phyloP scores from a whole-genome alignment of 2,888 invertebrate genomes.

The Acleris sparsana region DNA sequence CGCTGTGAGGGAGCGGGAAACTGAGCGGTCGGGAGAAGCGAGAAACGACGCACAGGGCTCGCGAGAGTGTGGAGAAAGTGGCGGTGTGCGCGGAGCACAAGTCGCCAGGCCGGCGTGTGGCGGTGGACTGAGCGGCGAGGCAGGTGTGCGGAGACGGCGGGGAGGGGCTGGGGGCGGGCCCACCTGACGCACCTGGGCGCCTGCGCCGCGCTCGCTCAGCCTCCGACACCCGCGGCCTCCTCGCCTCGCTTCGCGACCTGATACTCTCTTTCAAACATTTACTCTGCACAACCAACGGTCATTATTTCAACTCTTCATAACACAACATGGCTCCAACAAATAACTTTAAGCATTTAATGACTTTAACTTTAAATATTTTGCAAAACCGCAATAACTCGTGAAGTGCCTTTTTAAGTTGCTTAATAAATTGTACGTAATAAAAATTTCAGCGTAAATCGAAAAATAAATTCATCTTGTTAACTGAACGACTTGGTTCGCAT shows the following conservation, averaged over 20 bases:
- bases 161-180: slow-evolving; percentile 77
- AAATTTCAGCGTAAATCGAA: slow-evolving; percentile 38
- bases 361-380: slow-evolving; percentile 6
- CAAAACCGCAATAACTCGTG: slow-evolving; percentile 1
- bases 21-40: slow-evolving; percentile 76
- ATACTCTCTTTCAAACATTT: slow-evolving; percentile 45
- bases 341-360: slow-evolving; percentile 1
- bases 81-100: slow-evolving; percentile 81
- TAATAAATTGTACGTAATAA: slow-evolving; percentile 45
- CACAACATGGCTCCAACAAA: neutral
- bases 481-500: slow-evolving; percentile 32
- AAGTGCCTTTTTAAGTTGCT: slow-evolving; percentile 28
- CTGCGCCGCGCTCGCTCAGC: slow-evolving; percentile 75
- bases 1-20: slow-evolving; percentile 73
- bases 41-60: slow-evolving; percentile 78
- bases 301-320: slow-evolving; percentile 46
- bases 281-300: slow-evolving; percentile 41
- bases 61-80: slow-evolving; percentile 80
- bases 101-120: slow-evolving; percentile 71
- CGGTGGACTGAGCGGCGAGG: slow-evolving; percentile 72
- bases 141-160: slow-evolving; percentile 75
- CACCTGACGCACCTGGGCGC: slow-evolving; percentile 83
- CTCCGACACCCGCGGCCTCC: slow-evolving; percentile 59
- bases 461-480: slow-evolving; percentile 32
- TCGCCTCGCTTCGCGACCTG: slow-evolving; percentile 33